Percentiles rank a stretch among this genome's conserved stretches.
phyloP scores from a whole-genome alignment of 2,888 invertebrate genomes.

The Mycalesis mineus region DNA sequence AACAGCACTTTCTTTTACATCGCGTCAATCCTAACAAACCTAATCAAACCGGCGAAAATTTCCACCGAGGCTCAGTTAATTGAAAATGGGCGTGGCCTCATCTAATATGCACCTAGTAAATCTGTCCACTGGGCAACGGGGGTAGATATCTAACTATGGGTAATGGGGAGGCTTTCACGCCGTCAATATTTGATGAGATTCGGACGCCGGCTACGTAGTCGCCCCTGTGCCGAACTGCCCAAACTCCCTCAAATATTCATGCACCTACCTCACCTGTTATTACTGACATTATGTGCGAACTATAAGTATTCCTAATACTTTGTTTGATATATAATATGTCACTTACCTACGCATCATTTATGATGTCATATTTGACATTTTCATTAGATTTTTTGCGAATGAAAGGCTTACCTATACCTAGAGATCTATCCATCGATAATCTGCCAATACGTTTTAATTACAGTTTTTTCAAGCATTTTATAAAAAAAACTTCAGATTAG shows the following conservation, averaged over 20 bases:
- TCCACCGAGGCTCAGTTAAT: conserved; percentile 21
- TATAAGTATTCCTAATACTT: too few relatives aligned
- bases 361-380: too few relatives aligned
- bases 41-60: neutral
- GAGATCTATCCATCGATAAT: too few relatives aligned
- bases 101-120: conserved; percentile 53
- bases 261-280: neutral
- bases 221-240: neutral
- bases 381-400: too few relatives aligned
- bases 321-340: too few relatives aligned
- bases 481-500: too few relatives aligned
- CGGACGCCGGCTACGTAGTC: conserved; percentile 43
- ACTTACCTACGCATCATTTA: too few relatives aligned
- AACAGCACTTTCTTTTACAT: too few relatives aligned
- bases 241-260: conserved; percentile 20
- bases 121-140: conserved; percentile 37
- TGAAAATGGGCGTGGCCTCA: conserved; percentile 40
- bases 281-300: neutral
- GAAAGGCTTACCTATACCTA: too few relatives aligned
- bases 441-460: too few relatives aligned
- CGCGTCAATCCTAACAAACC: neutral
- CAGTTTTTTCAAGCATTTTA: too few relatives aligned
- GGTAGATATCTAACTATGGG: conserved; percentile 17
- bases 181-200: conserved; percentile 72
- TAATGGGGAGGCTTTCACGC: conserved; percentile 52